These are phyloP conservation scores for Melitaea athalia DNA, from an alignment of 2,888 invertebrate genomes.

Conservation along the genomic window DNA sequence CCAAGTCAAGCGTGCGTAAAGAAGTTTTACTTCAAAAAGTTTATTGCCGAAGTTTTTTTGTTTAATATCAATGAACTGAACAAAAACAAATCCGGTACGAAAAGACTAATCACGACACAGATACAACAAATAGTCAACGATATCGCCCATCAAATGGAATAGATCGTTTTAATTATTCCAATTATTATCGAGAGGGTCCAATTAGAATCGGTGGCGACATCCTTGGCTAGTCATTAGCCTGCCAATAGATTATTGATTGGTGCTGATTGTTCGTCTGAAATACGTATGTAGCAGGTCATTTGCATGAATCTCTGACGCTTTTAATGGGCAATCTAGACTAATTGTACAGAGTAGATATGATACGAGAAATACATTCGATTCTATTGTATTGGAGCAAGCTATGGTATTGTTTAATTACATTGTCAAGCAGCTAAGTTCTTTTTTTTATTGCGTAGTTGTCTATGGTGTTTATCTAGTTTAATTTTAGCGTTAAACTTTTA, in stretches of 20 bases:
- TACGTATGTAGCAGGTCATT: constrained; percentile 62
- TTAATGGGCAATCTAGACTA: constrained; percentile 71
- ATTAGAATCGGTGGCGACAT: constrained; percentile 67
- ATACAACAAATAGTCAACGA: constrained; percentile 39
- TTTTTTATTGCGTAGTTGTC: too few species aligned
- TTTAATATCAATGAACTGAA: neutral
- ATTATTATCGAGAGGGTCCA: constrained; percentile 65
- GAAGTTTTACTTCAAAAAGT: too few species aligned
- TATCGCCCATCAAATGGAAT: constrained; percentile 40
- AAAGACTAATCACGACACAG: constrained; percentile 35
- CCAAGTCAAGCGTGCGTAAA: too few species aligned
- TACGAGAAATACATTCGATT: constrained; percentile 10
- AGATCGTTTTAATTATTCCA: constrained; percentile 69
- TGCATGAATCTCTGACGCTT: constrained; percentile 75
- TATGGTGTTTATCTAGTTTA: too few species aligned
- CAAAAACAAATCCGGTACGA: neutral
- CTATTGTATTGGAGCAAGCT: neutral
- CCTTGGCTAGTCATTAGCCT: constrained; percentile 79
- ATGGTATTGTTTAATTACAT: neutral
- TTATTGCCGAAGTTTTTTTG: too few species aligned
- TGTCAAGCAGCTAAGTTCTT: too few species aligned
- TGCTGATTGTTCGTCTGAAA: constrained; percentile 73
- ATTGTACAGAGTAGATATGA: constrained; percentile 63
- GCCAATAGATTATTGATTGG: constrained; percentile 82
- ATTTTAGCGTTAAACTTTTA: too few species aligned